These are phyloP conservation scores for Platycercus adscitus DNA, from an alignment of 2,113 vertebrate species.

Conservation along the genomic window DNA sequence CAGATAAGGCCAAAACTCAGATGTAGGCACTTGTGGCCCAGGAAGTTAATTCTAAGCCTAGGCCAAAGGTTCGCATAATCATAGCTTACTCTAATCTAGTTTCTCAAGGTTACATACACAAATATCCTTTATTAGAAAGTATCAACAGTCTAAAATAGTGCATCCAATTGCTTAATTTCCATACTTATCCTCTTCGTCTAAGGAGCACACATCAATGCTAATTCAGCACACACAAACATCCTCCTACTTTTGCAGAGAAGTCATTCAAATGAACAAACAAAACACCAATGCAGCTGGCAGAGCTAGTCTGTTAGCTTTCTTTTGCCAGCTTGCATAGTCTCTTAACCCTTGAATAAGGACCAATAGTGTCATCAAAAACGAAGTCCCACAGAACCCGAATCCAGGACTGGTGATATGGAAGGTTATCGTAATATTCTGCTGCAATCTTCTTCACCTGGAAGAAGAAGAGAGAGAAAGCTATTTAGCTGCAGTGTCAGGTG, in stretches of 20 bases:
- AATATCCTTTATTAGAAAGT: not conserved
- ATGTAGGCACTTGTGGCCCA: not conserved
- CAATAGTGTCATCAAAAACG: slow-evolving; percentile 89
- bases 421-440: slow-evolving; percentile 91
- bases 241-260: not conserved
- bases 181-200: not conserved
- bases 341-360: slow-evolving; percentile 92
- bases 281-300: not conserved
- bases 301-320: not conserved
- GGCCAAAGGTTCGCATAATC: not conserved
- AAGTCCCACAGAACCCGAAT: slow-evolving; percentile 93
- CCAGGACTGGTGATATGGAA: slow-evolving; percentile 95
- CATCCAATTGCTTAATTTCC: not conserved
- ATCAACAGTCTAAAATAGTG: not conserved
- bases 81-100: not conserved
- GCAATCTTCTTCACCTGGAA: slow-evolving; percentile 93
- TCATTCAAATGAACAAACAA: not conserved
- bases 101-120: not conserved
- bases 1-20: not conserved
- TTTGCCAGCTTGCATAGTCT: slow-evolving; percentile 84
- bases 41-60: not conserved
- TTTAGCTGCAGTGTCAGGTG: not conserved
- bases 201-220: not conserved
- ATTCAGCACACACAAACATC: not conserved
- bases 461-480: slow-evolving; percentile 19